phyloP scores from a whole-genome alignment of 2,888 invertebrate species.

The Linnaemya vulpina region DNA sequence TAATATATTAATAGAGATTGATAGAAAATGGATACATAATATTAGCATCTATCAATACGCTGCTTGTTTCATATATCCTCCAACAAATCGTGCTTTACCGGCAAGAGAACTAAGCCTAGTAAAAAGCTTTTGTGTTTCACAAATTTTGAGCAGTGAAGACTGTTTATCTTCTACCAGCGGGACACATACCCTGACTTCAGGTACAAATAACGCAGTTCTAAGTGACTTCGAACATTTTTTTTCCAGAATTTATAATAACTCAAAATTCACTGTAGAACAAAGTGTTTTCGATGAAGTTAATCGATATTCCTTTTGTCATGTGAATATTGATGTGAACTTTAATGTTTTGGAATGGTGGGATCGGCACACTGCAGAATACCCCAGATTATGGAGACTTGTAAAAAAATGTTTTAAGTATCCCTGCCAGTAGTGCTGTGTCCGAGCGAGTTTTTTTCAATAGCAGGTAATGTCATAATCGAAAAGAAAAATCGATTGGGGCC shows the following conservation, averaged over 20 bases:
- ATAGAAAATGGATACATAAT: slow-evolving; percentile 27
- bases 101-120: neutral
- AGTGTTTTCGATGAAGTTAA: slow-evolving; percentile 40
- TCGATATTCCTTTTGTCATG: slow-evolving; percentile 36
- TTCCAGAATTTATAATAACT: slow-evolving; percentile 37
- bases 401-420: slow-evolving; percentile 31
- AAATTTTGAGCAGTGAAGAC: too few species aligned
- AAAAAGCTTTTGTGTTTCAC: slow-evolving; percentile 23
- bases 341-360: slow-evolving; percentile 48
- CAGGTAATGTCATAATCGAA: neutral
- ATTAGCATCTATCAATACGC: neutral
- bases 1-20: neutral
- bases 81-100: slow-evolving; percentile 2
- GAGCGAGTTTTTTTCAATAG: neutral
- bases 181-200: neutral
- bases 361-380: slow-evolving; percentile 32
- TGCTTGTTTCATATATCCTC: too few species aligned
- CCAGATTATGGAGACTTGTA: slow-evolving; percentile 32
- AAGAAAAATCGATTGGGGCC: slow-evolving; percentile 44
- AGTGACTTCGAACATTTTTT: slow-evolving; percentile 44
- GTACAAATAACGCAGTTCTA: slow-evolving; percentile 14
- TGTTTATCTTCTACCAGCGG: neutral
- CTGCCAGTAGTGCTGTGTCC: slow-evolving; percentile 33
- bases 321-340: slow-evolving; percentile 37
- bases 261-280: slow-evolving; percentile 31